Percentiles rank a stretch among this genome's conserved stretches.
phyloP scores from a whole-genome alignment of 2,113 vertebrate genomes.

The Struthidea cinerea region DNA sequence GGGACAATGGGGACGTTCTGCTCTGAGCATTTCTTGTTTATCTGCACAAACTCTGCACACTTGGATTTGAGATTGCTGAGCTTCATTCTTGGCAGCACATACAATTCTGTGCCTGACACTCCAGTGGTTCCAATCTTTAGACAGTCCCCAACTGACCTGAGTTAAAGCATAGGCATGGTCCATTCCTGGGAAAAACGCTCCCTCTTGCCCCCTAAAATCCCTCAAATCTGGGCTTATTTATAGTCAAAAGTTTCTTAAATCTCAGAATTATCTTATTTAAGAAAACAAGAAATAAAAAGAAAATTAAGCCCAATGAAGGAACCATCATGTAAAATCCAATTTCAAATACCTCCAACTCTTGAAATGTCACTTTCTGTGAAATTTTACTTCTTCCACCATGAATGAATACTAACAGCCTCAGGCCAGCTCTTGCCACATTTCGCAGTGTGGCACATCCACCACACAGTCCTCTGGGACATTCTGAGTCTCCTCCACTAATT shows the following conservation, averaged over 20 bases:
- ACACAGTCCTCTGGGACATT: no score
- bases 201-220: accelerated
- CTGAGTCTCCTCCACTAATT: no score
- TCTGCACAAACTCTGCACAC: no score
- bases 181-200: background rate
- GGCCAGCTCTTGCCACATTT: no score
- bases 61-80: background rate
- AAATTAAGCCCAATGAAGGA: background rate
- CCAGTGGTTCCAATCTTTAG: background rate
- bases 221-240: background rate
- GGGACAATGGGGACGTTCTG: background rate
- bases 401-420: no score
- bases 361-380: no score
- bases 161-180: background rate
- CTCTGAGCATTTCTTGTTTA: background rate
- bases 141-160: background rate
- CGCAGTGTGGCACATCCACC: no score
- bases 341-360: background rate
- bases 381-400: no score
- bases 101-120: background rate
- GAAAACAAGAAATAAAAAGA: background rate
- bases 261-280: background rate
- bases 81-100: background rate
- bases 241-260: background rate
- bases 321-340: background rate